A percentile compares a stretch with the other conserved stretches of the same genome.
Evolutionary conservation across 2,797 vertebrate genomes (phyloP).

Genomic region (Halcyon smyrnensis): DNA sequence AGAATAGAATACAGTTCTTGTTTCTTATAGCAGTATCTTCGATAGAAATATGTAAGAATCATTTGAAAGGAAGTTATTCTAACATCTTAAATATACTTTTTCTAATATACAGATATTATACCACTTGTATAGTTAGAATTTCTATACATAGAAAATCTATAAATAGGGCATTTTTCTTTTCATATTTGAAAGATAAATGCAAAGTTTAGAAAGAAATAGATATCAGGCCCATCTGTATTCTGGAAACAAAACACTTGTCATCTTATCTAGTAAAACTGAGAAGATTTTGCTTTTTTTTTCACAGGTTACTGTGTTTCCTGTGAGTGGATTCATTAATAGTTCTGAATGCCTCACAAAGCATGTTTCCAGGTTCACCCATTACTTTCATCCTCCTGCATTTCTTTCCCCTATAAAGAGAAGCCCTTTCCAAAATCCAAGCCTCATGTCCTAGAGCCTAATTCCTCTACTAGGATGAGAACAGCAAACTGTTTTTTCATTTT

Average conservation of each 20-base stretch:
- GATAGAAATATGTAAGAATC: not conserved
- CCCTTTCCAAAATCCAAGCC: too few species aligned
- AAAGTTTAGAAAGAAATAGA: not conserved
- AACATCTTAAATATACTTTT: not conserved
- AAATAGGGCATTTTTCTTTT: not conserved
- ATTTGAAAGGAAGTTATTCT: not conserved
- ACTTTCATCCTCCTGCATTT: not conserved
- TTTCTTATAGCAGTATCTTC: not conserved
- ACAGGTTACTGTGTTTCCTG: not conserved
- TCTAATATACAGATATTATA: not conserved
- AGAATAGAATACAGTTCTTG: not conserved
- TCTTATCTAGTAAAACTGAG: not conserved
- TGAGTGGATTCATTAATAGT: not conserved
- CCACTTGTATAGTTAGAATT: not conserved
- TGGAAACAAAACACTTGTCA: not conserved
- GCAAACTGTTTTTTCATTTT: not conserved
- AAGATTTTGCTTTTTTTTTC: not conserved
- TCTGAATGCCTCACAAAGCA: not conserved
- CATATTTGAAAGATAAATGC: not conserved
- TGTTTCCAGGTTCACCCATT: not conserved
- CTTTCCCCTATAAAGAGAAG: not conserved
- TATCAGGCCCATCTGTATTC: not conserved
- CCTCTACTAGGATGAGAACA: not conserved
- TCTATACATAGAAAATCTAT: not conserved
- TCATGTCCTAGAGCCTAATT: not conserved